Evolutionary conservation across 2,113 vertebrate species (phyloP).

Genomic region (Ptilonorhynchus violaceus): DNA sequence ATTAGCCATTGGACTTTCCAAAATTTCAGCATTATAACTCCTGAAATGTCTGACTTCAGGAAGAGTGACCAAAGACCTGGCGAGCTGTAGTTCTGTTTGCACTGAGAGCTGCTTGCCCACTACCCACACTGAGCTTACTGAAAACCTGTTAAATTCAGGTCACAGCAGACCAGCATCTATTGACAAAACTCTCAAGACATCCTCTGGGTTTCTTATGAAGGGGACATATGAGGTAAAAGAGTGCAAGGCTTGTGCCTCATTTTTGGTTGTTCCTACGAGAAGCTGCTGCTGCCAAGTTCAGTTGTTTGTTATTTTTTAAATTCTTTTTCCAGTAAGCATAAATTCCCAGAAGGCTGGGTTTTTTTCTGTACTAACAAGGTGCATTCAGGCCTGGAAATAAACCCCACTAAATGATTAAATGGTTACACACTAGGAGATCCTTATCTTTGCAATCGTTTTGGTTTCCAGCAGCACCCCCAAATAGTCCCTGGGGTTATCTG

Average conservation of each 20-base stretch:
- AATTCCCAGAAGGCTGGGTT: background rate
- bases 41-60: background rate
- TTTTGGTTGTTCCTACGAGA: background rate
- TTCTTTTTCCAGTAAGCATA: background rate
- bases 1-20: background rate
- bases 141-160: background rate
- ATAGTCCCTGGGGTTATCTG: background rate
- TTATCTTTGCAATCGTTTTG: background rate
- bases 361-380: background rate
- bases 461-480: background rate
- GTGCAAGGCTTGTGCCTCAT: background rate
- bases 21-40: background rate
- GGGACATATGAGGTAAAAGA: background rate
- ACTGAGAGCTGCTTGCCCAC: background rate
- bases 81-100: background rate
- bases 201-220: background rate
- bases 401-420: background rate
- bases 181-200: background rate
- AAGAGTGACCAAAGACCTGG: background rate
- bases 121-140: background rate
- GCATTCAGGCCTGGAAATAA: background rate
- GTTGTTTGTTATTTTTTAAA: background rate
- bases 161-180: background rate
- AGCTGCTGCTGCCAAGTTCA: slow-evolving; percentile 4
- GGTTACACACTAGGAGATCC: background rate